phyloP scores from a whole-genome alignment of 2,113 vertebrate species.

The Rhynchopsitta pachyrhyncha region DNA sequence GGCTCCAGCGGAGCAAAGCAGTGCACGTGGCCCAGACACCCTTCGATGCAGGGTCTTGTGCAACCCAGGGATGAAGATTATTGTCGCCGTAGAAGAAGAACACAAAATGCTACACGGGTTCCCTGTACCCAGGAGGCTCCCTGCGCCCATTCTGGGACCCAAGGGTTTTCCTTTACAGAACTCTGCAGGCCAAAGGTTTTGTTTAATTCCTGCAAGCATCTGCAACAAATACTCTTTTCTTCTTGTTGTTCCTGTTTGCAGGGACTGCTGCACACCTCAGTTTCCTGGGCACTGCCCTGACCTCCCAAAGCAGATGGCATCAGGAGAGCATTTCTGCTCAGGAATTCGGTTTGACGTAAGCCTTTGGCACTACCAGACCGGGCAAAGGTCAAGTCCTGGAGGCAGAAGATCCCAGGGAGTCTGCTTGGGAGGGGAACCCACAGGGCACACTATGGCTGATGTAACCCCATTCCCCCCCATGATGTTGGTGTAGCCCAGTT shows the following conservation, averaged over 20 bases:
- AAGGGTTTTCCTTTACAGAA: not conserved
- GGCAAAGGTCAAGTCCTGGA: not conserved
- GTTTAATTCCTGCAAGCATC: not conserved
- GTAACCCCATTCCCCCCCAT: not conserved
- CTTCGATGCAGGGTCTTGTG: not conserved
- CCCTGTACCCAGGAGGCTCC: not conserved
- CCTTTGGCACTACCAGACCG: not conserved
- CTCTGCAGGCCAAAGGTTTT: not conserved
- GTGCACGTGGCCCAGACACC: accelerated
- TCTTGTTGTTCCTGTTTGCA: not conserved
- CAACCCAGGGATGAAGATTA: not conserved
- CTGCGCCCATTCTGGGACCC: not conserved
- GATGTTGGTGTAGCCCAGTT: not conserved
- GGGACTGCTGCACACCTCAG: not conserved
- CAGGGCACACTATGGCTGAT: not conserved
- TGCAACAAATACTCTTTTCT: not conserved
- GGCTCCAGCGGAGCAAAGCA: not conserved
- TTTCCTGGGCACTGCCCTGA: not conserved
- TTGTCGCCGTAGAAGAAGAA: not conserved
- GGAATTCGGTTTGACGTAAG: accelerated
- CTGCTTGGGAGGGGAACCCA: not conserved
- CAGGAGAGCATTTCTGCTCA: not conserved
- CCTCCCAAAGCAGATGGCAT: not conserved
- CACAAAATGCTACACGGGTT: accelerated
- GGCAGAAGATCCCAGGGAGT: not conserved